Evolutionary conservation across 2,113 vertebrate genomes (phyloP).

Genomic region (Pseudorectes ferrugineus): DNA sequence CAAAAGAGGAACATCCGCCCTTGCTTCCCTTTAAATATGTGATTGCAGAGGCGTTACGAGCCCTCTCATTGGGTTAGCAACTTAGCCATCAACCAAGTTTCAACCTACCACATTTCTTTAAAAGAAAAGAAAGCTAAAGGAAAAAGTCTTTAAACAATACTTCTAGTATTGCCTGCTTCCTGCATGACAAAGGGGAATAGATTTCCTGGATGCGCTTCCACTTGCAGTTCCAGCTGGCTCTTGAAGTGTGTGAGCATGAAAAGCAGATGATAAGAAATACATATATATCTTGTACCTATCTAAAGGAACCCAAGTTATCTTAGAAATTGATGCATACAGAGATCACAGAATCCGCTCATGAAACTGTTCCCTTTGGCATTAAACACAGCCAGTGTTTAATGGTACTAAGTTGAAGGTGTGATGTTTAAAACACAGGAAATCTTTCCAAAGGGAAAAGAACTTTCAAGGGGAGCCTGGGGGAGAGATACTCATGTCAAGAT

Average conservation of each 20-base stretch:
- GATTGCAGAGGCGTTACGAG: too few relatives aligned
- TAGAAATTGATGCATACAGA: conserved; percentile 10
- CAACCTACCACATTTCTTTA: background rate
- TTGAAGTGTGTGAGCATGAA: background rate
- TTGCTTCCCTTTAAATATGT: too few relatives aligned
- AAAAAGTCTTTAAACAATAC: background rate
- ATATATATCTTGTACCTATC: background rate
- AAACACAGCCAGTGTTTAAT: conserved; percentile 13
- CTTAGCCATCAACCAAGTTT: too few relatives aligned
- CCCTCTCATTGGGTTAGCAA: too few relatives aligned
- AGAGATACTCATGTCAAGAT: background rate
- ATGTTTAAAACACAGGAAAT: background rate
- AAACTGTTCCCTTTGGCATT: background rate
- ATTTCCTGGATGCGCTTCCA: background rate
- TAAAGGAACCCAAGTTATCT: background rate
- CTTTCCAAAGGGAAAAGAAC: background rate
- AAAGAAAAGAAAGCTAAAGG: background rate
- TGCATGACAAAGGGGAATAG: background rate
- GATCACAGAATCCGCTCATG: conserved; percentile 15
- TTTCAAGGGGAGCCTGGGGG: background rate
- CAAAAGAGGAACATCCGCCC: too few relatives aligned
- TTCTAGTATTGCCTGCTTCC: background rate
- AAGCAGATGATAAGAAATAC: conserved; percentile 8
- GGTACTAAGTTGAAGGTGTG: background rate
- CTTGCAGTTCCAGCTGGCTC: conserved; percentile 5